Evolutionary conservation across 2,113 vertebrate genomes (phyloP).

Genomic region (Fregata magnificens): DNA sequence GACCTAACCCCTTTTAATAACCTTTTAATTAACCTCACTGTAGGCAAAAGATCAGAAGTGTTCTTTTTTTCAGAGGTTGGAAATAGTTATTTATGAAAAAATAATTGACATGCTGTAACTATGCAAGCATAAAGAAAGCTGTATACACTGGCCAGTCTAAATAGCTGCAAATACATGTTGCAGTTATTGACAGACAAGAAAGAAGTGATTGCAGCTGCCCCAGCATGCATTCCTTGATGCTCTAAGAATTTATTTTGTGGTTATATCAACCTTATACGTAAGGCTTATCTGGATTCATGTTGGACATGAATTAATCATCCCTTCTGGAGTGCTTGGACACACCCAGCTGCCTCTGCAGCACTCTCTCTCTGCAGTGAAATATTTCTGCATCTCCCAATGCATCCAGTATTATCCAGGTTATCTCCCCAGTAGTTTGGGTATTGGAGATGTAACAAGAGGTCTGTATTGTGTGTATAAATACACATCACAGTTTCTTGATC

Average conservation of each 20-base stretch:
- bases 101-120: neutral
- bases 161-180: neutral
- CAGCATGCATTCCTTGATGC: neutral
- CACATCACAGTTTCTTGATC: neutral
- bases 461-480: neutral
- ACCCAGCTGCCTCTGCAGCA: neutral
- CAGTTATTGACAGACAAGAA: neutral
- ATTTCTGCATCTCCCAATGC: neutral
- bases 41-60: neutral
- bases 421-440: neutral
- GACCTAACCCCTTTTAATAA: neutral
- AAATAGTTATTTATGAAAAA: neutral
- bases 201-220: neutral
- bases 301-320: neutral
- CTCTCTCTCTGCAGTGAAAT: neutral
- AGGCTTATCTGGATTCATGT: neutral
- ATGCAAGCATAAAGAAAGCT: neutral
- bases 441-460: neutral
- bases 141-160: neutral
- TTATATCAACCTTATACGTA: rapidly evolving
- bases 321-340: neutral
- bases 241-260: neutral
- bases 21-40: neutral
- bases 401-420: neutral
- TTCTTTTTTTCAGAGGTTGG: neutral